These are phyloP conservation scores for Miniopterus natalensis DNA, from an alignment of 2,113 vertebrate species.

Conservation along the genomic window DNA sequence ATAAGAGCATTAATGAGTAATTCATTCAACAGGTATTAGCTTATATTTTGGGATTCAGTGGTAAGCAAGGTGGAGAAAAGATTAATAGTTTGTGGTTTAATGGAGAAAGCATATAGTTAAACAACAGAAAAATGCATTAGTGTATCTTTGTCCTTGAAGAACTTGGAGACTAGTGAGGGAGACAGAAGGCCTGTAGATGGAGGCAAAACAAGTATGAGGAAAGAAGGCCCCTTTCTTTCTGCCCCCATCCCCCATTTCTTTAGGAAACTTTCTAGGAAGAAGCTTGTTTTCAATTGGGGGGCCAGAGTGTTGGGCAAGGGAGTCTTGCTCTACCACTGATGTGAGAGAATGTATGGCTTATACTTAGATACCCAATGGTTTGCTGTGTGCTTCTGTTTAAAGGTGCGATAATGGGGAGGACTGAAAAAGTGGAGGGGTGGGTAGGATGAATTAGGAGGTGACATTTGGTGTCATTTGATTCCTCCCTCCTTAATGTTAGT, in stretches of 20 bases:
- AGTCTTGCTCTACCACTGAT: background rate
- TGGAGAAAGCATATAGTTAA: background rate
- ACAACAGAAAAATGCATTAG: background rate
- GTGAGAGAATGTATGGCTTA: background rate
- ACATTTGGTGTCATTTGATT: conserved; percentile 29
- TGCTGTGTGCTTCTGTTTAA: background rate
- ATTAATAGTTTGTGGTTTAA: background rate
- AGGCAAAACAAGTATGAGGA: background rate
- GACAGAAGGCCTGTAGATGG: background rate
- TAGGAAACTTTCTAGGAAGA: background rate
- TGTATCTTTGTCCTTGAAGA: background rate
- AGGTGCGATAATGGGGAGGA: background rate
- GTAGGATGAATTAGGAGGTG: conserved; percentile 26
- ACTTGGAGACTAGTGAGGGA: background rate
- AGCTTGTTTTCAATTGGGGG: background rate
- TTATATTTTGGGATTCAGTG: conserved; percentile 3
- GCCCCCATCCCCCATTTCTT: background rate
- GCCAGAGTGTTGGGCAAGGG: background rate
- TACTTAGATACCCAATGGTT: background rate
- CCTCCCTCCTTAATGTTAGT: background rate
- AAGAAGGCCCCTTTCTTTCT: background rate
- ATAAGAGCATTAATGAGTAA: conserved; percentile 1
- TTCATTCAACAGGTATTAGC: background rate
- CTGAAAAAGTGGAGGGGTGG: background rate
- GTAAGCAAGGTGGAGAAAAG: background rate